These are phyloP conservation scores for Crossocerus cetratus DNA, from an alignment of 2,888 invertebrate species.

Conservation along the genomic window DNA sequence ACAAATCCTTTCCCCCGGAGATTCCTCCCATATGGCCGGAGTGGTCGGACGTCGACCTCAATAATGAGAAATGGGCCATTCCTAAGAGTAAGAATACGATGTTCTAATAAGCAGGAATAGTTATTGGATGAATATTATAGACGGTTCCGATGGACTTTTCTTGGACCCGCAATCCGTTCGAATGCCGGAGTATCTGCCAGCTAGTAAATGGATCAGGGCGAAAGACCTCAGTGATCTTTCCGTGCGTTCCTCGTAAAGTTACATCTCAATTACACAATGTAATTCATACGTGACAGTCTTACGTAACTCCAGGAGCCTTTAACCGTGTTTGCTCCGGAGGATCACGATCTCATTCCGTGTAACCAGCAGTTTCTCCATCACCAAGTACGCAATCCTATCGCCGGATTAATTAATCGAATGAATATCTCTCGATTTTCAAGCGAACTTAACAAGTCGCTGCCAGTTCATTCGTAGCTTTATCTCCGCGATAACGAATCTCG, in stretches of 20 bases:
- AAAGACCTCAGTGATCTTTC: conserved; percentile 44
- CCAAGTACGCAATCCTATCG: conserved; percentile 54
- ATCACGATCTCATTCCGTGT: conserved; percentile 72
- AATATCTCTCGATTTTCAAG: background rate
- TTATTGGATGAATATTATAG: conserved; percentile 19
- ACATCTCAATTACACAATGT: background rate
- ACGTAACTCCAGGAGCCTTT: conserved; percentile 41
- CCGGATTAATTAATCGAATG: background rate
- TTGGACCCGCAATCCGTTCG: conserved; percentile 47
- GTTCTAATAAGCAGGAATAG: background rate
- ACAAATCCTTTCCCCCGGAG: background rate
- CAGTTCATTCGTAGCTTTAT: conserved; percentile 75
- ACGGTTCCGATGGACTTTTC: conserved; percentile 50
- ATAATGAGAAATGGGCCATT: conserved; percentile 60
- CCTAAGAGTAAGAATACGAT: conserved; percentile 54
- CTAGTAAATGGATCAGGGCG: conserved; percentile 60
- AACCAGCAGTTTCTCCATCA: conserved; percentile 75
- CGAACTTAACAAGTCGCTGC: conserved; percentile 31
- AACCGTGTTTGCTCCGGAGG: conserved; percentile 50
- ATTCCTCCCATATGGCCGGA: conserved; percentile 52
- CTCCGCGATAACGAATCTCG: conserved; percentile 72
- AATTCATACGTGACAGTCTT: background rate
- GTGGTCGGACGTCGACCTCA: conserved; percentile 62
- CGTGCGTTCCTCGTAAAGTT: conserved; percentile 30
- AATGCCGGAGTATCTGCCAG: conserved; percentile 56